Percentiles rank a stretch among this genome's conserved stretches.
These are phyloP conservation scores for Calidris pygmaea DNA, from an alignment of 2,113 vertebrate species.

Conservation along the genomic window DNA sequence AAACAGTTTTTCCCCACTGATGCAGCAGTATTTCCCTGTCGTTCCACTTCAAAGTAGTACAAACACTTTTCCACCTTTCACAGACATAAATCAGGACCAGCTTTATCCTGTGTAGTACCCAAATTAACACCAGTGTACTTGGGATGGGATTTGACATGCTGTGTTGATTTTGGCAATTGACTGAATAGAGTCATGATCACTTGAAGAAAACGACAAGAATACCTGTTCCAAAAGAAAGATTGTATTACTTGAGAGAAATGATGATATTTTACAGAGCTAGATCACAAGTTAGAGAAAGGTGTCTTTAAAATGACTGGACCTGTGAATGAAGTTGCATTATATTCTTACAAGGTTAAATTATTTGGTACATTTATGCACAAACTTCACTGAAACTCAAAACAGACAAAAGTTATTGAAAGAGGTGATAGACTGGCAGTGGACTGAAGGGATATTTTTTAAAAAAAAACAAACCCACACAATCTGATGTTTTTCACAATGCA, in stretches of 20 bases:
- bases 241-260: background rate
- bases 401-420: background rate
- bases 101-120: background rate
- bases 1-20: background rate
- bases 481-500: background rate
- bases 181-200: background rate
- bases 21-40: background rate
- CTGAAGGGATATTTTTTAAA: background rate
- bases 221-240: background rate
- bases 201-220: constrained; percentile 10
- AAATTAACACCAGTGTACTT: background rate
- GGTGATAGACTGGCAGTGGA: background rate
- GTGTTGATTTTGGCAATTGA: background rate
- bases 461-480: background rate
- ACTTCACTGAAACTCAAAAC: background rate
- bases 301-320: background rate
- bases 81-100: background rate
- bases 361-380: background rate
- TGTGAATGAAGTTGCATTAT: background rate
- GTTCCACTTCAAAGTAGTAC: background rate
- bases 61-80: background rate
- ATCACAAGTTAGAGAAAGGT: background rate
- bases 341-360: background rate
- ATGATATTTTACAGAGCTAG: background rate
- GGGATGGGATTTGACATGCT: background rate